These are phyloP conservation scores for Tribolium madens DNA, from an alignment of 1,140 invertebrate genomes.

Conservation along the genomic window DNA sequence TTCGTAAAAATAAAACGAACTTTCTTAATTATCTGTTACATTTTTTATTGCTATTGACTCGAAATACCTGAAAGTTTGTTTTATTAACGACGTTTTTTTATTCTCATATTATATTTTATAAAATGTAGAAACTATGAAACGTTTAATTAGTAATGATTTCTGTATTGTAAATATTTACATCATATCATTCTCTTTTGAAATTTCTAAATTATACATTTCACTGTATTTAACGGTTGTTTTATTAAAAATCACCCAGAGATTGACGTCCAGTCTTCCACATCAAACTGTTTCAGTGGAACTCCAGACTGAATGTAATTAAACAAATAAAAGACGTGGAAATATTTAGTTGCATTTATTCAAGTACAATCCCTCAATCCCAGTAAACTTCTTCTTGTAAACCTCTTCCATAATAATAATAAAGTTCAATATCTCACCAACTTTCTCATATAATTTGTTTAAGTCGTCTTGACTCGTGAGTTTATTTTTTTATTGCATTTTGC, in stretches of 20 bases:
- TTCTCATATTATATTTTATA: conserved; percentile 60
- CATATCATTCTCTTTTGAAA: conserved; percentile 67
- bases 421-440: neutral
- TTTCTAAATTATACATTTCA: conserved; percentile 68
- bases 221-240: conserved; percentile 63
- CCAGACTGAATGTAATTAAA: neutral
- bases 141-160: conserved; percentile 60
- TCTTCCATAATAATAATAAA: neutral
- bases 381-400: neutral
- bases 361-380: neutral
- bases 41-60: conserved; percentile 40
- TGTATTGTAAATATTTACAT: conserved; percentile 68
- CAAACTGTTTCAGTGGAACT: neutral
- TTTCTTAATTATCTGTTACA: conserved; percentile 49
- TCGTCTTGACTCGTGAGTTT: no score
- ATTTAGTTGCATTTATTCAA: no score
- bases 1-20: conserved; percentile 47
- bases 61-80: conserved; percentile 52
- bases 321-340: neutral
- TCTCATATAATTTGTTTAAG: neutral
- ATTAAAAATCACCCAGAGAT: neutral
- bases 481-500: no score
- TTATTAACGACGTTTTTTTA: conserved; percentile 52
- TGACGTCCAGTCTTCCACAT: neutral
- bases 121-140: conserved; percentile 55